Evolutionary conservation across 2,888 invertebrate species (phyloP), one percentile per base, ranked within the genome.

Genomic region (Lithophane socia): DNA sequence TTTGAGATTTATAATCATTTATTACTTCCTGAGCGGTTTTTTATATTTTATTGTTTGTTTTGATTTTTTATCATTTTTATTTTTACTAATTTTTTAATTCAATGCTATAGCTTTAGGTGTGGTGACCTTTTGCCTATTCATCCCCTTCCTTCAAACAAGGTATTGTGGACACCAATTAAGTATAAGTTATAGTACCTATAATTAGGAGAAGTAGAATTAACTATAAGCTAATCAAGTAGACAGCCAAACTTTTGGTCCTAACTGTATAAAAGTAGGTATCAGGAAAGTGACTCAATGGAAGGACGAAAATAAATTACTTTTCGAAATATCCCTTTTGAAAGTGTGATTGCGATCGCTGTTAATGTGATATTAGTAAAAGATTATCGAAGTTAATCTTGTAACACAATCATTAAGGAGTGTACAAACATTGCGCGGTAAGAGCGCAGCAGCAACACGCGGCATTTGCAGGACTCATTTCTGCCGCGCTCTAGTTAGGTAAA

Each of bases 1-100:
- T 24, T 65, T 52, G 7, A 63, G 44, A 83, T 79, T 67, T 37
- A 61, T 71, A 68, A 72, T 47, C 8, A 52, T 73, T 75, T 86
- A 86, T 66, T 66, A 68, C 72, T 83, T 86, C 83, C 79, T 66
- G 12, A 60, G 10, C 13, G 2, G 49, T 60, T 83, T 37, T 70
- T 60, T 7, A 44, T 63, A 44, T 37, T 69, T 71, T 61, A 74
- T 77, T 72, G 74, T 86, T 68, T 52, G 44, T 69, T 72, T 56
- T 18, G 1, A 29, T 56, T 49, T 49, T 80, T 18, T 58, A 37
- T 58, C 8, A 49, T 63, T 29, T 42, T 4, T 0, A 12, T 24
- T 56, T 56, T 10, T n/a, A 7, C 18, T 52, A 10, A 1, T 52
- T 52, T 52, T 52, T 2, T 12, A 21, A 52, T 21, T 52, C 21